phyloP scores from a whole-genome alignment of 2,888 invertebrate species.

The Sicus ferrugineus region DNA sequence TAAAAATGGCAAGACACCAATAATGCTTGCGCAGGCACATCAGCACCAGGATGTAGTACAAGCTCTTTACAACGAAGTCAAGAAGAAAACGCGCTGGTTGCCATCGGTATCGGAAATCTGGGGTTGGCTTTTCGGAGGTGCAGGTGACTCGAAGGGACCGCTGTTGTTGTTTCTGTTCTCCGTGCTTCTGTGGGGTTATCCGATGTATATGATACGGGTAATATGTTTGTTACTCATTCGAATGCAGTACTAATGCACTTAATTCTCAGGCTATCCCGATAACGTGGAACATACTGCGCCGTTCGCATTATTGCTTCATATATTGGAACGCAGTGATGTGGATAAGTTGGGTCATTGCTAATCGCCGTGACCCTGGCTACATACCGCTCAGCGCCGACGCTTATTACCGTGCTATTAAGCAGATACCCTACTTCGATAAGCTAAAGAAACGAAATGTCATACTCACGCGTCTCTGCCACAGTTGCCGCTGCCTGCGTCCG shows the following conservation, averaged over 20 bases:
- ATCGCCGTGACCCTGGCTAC: constrained; percentile 88
- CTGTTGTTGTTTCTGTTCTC: constrained; percentile 85
- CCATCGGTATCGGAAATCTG: constrained; percentile 88
- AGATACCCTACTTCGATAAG: constrained; percentile 92
- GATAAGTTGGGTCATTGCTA: constrained; percentile 90
- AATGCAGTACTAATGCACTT: not conserved
- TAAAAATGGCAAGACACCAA: constrained; percentile 90
- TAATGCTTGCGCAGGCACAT: constrained; percentile 88
- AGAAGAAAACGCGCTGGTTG: constrained; percentile 84
- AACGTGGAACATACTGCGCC: constrained; percentile 87
- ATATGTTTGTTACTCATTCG: constrained; percentile 38
- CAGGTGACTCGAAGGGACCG: constrained; percentile 90
- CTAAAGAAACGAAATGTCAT: constrained; percentile 88
- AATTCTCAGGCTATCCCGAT: constrained; percentile 79
- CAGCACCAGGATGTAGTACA: constrained; percentile 86
- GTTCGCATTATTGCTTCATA: constrained; percentile 89
- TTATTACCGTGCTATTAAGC: constrained; percentile 88
- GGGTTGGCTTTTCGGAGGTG: constrained; percentile 88
- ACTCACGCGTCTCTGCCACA: constrained; percentile 85
- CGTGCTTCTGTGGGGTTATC: constrained; percentile 89
- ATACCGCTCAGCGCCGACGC: constrained; percentile 89
- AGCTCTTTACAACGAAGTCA: constrained; percentile 81
- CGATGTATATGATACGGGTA: constrained; percentile 89
- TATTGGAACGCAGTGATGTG: constrained; percentile 93
- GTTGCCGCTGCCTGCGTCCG: constrained; percentile 87